Evolutionary conservation across 2,888 invertebrate species (phyloP), one percentile per base, ranked within the genome.

Genomic region (Graphium colonna): DNA sequence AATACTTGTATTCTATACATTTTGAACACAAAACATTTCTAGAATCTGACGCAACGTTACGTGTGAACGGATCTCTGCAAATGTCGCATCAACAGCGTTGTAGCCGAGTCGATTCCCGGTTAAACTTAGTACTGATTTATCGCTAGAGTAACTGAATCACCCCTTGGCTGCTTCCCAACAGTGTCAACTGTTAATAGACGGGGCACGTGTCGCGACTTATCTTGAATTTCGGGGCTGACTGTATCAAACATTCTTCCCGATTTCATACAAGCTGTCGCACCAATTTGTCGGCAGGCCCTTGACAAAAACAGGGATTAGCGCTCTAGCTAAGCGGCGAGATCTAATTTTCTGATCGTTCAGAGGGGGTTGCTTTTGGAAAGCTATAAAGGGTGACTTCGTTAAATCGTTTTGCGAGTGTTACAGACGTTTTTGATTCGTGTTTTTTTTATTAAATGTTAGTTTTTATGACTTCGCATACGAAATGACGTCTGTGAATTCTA

Each of bases 221-320:
- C 77, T 73, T 66, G 64, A n/a, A n/a, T 31, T 31, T 31, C 9
- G 31, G 31, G 9, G 31, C 7, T 73, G 76, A 69, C 64, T 70
- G 68, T 75, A 66, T 66, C 73, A 78, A 73, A 79, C 81, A 85
- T 85, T 87, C 85, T 87, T 82, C 86, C 82, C 82, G 82, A 86
- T 86, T 84, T 79, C 79, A 76, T 79, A 74, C 73, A 78, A 73
- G 72, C 80, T 85, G 86, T 87, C 88, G 84, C 73, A 84, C 72
- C 78, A 85, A 88, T 86, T 87, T 83, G 86, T 77, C 77, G 79
- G 73, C 81, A 77, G 75, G 76, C 83, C 85, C 86, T 83, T 75
- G 76, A 86, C 82, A 80, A 82, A 85, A 85, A 85, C 82, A 82
- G 65, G 86, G 86, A 85, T 88, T 87, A 88, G 72, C 70, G 69